Evolutionary conservation across 2,888 invertebrate species (phyloP), one percentile per base, ranked within the genome.

Genomic region (Muscina levida): DNA sequence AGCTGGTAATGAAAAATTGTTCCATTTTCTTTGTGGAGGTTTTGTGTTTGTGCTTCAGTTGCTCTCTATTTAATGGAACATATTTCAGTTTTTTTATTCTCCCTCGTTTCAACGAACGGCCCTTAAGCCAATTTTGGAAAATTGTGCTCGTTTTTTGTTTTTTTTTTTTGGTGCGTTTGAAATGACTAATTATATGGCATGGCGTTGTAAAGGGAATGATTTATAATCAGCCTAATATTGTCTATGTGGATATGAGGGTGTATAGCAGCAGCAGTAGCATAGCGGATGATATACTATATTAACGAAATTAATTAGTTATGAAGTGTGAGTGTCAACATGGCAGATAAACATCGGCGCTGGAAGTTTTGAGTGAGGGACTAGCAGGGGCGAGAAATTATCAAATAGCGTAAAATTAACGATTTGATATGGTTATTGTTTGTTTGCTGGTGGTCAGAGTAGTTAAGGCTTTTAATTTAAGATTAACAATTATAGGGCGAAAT

Each of bases 1-100:
- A 39, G 53, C 53, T 79, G 67, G 72, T 65, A 76, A 79, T 79
- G 88, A 88, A 85, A 86, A 84, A 87, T 87, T 84, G 86, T 87
- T 85, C 83, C 84, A 87, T 86, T 87, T 87, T 86, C 85, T 77
- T n/a, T n/a, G n/a, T 66, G 75, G 83, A 75, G 42, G 24, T 31
- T 42, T 51, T 48, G 8, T 13, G 59, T 31, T 57, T 56, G 56
- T 17, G 48, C 17, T 48, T 56, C 8, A 3, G 3, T 56, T 59
- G 31, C 39, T 46, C 17, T 24, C 46, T 13, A 19, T 31, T 42
- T 57, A 31, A 31, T 31, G 31, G 31, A 31, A 31, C 3, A 31
- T 31, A 31, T 31, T 31, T 5, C 8, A 5, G 31, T 44, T 44
- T 44, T 2, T 11, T 11, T 22, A 1, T 6, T 37, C 15, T n/a